phyloP scores from a whole-genome alignment of 2,113 vertebrate genomes.

The Octodon degus region DNA sequence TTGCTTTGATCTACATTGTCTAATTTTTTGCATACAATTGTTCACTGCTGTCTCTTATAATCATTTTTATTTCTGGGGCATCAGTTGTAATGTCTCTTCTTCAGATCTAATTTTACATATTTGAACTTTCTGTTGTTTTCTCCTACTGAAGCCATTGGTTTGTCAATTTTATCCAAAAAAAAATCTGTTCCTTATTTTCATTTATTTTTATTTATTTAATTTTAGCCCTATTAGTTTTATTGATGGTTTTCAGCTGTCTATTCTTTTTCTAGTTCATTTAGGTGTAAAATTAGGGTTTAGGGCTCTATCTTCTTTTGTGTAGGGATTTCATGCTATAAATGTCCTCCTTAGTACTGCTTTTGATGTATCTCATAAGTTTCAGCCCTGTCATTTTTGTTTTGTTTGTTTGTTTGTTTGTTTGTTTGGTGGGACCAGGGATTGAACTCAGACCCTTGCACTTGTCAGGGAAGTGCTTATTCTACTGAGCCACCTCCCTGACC shows the following conservation, averaged over 20 bases:
- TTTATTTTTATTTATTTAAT: too few relatives aligned
- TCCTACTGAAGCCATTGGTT: neutral
- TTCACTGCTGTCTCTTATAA: neutral
- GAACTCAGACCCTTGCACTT: too few relatives aligned
- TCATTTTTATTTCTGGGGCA: neutral
- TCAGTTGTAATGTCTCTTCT: neutral
- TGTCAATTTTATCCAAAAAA: neutral
- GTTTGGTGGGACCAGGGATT: too few relatives aligned
- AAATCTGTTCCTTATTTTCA: neutral
- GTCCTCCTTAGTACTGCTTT: neutral
- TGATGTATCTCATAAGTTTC: neutral
- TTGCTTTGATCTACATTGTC: neutral
- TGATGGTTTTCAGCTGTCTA: neutral
- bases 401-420: too few relatives aligned
- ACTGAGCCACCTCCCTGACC: too few relatives aligned
- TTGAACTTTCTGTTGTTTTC: neutral
- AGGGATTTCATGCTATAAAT: neutral
- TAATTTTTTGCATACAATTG: neutral
- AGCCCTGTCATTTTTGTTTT: neutral
- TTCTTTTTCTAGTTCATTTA: neutral
- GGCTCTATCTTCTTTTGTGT: neutral
- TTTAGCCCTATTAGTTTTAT: neutral
- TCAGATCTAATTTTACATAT: neutral
- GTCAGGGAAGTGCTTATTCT: too few relatives aligned
- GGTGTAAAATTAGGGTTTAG: neutral